Conservation (phyloP, 2,888 invertebrate species). For the Drosophila meridiana region DNA sequence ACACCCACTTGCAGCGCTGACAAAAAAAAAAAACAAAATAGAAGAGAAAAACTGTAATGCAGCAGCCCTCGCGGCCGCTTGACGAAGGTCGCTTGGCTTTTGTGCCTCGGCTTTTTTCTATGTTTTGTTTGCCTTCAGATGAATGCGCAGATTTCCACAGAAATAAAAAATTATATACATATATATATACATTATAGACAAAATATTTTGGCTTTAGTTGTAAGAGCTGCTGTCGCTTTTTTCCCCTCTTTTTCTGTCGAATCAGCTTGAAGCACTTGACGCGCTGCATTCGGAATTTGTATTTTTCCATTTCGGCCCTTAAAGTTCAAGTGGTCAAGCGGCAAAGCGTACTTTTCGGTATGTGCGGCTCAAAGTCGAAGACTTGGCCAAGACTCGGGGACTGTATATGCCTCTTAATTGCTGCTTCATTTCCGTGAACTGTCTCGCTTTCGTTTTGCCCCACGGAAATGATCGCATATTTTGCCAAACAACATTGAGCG, state of each 20-base stretch:
- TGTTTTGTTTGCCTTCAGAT: conserved; percentile 60
- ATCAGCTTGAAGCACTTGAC: conserved; percentile 74
- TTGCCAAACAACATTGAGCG: conserved; percentile 56
- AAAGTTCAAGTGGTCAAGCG: conserved; percentile 54
- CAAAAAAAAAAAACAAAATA: conserved; percentile 55
- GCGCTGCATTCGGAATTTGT: conserved; percentile 56
- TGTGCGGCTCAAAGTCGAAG: conserved; percentile 26
- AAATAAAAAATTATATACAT: conserved; percentile 38
- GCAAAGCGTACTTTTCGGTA: conserved; percentile 5
- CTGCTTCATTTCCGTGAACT: conserved; percentile 73
- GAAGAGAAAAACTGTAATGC: conserved; percentile 55
- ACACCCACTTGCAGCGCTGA: conserved; percentile 71
- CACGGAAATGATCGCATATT: conserved; percentile 76
- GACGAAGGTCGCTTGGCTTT: conserved; percentile 69
- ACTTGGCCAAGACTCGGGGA: conserved; percentile 30
- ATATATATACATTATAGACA: not conserved
- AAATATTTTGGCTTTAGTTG: conserved; percentile 53
- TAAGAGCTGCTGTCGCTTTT: conserved; percentile 39
- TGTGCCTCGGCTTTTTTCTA: conserved; percentile 24
- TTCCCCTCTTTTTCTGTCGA: conserved; percentile 55
- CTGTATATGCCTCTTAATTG: conserved; percentile 57
- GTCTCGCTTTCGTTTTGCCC: conserved; percentile 69
- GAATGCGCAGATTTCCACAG: conserved; percentile 78
- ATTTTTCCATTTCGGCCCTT: conserved; percentile 35
- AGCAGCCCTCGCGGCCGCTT: conserved; percentile 41